A percentile compares a stretch with the other conserved stretches of the same genome.
These are phyloP conservation scores for Salvelinus fontinalis DNA, from an alignment of 2,113 vertebrate genomes.

Conservation along the genomic window DNA sequence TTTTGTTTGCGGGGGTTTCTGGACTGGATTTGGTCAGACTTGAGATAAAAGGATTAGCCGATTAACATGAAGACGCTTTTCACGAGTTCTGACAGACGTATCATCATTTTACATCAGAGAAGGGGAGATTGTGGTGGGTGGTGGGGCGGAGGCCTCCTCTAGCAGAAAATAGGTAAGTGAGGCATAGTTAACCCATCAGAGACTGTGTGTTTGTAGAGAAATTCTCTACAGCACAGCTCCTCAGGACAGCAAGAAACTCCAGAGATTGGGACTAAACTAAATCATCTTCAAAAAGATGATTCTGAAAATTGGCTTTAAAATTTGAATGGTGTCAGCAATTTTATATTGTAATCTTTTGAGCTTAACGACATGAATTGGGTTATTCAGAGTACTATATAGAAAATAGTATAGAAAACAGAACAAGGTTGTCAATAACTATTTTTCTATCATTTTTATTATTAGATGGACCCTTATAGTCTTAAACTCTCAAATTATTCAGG, in stretches of 20 bases:
- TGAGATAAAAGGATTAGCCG: slow-evolving; percentile 74
- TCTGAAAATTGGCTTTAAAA: no score
- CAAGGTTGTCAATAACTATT: no score
- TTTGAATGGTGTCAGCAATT: no score
- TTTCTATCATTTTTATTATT: no score
- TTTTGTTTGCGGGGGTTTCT: slow-evolving; percentile 68
- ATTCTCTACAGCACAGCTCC: slow-evolving; percentile 26
- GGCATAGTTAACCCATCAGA: slow-evolving; percentile 51
- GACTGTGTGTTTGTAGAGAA: slow-evolving; percentile 25
- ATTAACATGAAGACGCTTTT: slow-evolving; percentile 70
- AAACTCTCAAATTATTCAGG: slow-evolving; percentile 26
- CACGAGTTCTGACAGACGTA: slow-evolving; percentile 61
- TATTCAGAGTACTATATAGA: no score
- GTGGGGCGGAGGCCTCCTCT: slow-evolving; percentile 31
- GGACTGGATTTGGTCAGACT: slow-evolving; percentile 62
- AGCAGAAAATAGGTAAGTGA: slow-evolving; percentile 63
- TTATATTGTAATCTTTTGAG: no score
- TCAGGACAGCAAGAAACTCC: slow-evolving; percentile 24
- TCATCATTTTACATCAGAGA: slow-evolving; percentile 65
- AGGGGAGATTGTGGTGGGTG: slow-evolving; percentile 6
- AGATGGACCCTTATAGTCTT: no score
- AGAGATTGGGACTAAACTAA: slow-evolving; percentile 47
- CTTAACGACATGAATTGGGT: no score
- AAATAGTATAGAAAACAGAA: no score
- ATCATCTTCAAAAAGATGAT: no score